A percentile compares a stretch with the other conserved stretches of the same genome.
phyloP scores from a whole-genome alignment of 2,113 vertebrate genomes.

The Daphoenositta chrysoptera region DNA sequence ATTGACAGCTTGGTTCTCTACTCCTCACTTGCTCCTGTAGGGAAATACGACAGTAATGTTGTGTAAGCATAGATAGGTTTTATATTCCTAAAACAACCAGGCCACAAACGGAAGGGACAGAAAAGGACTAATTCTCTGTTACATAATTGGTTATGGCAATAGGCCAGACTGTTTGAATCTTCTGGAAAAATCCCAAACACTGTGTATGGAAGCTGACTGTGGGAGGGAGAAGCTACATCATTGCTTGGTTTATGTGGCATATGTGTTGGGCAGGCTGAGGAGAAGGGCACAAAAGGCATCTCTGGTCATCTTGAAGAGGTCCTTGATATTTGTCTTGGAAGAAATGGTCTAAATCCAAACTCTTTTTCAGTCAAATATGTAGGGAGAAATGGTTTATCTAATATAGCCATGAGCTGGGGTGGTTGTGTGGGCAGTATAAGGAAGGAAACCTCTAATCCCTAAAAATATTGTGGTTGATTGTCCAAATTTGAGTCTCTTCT shows the following conservation, averaged over 20 bases:
- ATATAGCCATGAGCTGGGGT: background rate
- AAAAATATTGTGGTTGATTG: background rate
- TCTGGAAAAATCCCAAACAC: background rate
- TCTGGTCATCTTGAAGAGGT: background rate
- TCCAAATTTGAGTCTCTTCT: background rate
- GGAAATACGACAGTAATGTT: background rate
- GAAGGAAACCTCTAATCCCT: background rate
- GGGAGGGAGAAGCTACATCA: background rate
- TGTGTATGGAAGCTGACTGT: background rate
- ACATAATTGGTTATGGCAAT: background rate
- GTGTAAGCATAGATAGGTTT: background rate
- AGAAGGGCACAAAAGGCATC: background rate
- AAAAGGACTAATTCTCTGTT: background rate
- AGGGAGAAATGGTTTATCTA: background rate
- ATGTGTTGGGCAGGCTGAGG: background rate
- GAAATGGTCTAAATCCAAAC: background rate
- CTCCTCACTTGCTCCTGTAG: background rate
- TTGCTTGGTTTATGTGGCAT: background rate
- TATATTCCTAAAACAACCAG: background rate
- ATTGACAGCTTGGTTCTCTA: background rate
- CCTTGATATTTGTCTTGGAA: background rate
- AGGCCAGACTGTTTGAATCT: background rate
- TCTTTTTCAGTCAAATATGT: background rate
- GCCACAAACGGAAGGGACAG: conserved; percentile 8
- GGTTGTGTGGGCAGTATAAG: background rate